These are phyloP conservation scores for Poecile montanus DNA, from an alignment of 2,797 vertebrate genomes.

Conservation along the genomic window DNA sequence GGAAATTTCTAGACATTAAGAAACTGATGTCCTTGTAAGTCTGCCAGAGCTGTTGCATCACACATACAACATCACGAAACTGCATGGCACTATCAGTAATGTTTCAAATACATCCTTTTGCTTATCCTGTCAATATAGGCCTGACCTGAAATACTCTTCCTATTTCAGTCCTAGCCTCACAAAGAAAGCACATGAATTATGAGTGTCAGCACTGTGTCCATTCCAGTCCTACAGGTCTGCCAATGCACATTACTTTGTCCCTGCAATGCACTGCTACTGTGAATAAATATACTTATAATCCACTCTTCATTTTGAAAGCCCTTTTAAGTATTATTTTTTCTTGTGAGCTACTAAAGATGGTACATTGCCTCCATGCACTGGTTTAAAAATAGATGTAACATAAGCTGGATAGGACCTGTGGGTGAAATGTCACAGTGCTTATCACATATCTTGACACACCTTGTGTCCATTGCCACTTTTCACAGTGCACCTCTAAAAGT, in stretches of 20 bases:
- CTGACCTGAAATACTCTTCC: conserved; percentile 45
- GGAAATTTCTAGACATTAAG: conserved; percentile 65
- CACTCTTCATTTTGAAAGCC: conserved; percentile 30
- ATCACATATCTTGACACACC: not conserved
- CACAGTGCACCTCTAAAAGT: not conserved
- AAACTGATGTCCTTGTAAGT: conserved; percentile 67
- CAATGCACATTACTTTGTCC: not conserved
- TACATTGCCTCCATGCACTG: not conserved
- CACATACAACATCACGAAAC: not conserved
- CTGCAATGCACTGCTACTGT: not conserved
- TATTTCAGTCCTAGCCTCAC: conserved; percentile 11
- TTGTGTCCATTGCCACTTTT: not conserved
- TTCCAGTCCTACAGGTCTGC: not conserved
- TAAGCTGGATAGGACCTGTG: not conserved
- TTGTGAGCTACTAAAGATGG: not conserved
- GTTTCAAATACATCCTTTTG: conserved; percentile 39
- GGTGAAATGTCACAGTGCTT: conserved; percentile 9
- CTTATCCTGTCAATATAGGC: conserved; percentile 59
- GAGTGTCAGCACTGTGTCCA: not conserved
- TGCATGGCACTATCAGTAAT: conserved; percentile 12
- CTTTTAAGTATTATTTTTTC: not conserved
- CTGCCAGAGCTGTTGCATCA: conserved; percentile 67
- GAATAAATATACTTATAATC: not conserved
- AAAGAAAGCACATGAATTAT: not conserved
- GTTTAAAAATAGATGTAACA: not conserved